Evolutionary conservation across 1,140 invertebrate species (phyloP).

Genomic region (Bathynomus jamesi): DNA sequence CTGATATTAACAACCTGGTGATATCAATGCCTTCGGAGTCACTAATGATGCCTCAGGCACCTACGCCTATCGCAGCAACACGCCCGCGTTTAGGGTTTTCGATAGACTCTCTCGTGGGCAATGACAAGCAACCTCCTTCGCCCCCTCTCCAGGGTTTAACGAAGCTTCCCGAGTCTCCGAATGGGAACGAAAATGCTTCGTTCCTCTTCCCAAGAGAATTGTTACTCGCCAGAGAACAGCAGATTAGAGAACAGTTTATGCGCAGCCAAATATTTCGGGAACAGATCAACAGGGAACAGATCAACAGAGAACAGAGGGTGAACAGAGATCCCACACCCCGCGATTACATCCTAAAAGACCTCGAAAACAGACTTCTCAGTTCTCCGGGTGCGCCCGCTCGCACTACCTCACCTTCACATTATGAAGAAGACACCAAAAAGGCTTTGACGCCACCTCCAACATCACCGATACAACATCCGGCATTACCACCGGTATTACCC

Average conservation of each 20-base stretch:
- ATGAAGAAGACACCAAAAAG: neutral
- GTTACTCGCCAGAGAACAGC: neutral
- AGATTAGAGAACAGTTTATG: neutral
- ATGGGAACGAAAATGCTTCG: neutral
- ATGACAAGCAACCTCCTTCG: neutral
- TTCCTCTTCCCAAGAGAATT: neutral
- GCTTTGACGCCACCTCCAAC: neutral
- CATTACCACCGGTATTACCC: neutral
- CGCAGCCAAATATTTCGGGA: neutral
- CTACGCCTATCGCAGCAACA: neutral
- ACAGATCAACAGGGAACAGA: neutral
- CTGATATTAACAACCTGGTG: no score
- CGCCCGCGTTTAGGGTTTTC: neutral
- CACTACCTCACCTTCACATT: neutral
- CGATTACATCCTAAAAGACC: neutral
- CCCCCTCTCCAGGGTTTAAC: neutral
- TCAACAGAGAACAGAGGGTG: neutral
- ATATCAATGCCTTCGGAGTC: neutral
- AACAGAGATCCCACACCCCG: neutral
- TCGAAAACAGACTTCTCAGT: neutral
- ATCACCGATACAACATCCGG: neutral
- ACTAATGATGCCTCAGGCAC: conserved; percentile 5
- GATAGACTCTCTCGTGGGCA: neutral
- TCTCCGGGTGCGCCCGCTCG: neutral
- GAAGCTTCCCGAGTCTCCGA: neutral